Base-by-base conservation (phyloP, 2,888 invertebrate genomes). In the Dorcus hopei region DNA sequence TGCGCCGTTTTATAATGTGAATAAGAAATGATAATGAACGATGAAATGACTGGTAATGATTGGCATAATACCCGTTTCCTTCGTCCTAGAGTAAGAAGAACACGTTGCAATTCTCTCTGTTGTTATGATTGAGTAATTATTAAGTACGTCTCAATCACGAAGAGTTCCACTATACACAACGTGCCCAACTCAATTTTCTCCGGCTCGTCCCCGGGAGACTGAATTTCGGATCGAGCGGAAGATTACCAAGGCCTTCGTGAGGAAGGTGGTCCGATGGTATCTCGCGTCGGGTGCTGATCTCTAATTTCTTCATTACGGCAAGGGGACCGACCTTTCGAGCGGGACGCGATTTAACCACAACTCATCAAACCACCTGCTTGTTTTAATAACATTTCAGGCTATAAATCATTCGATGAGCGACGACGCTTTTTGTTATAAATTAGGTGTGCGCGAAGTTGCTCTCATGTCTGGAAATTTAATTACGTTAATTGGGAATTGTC, bases 81-180 rank as follows among this genome's bases (percentile, higher is more conserved):
- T 19, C 43, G 6, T 16, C 45, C 14, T 3, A 16, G 52, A 23
- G 9, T 16, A 23, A 52, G 38, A 19, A 38, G 41, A 11, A 48
- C 39, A 16, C 38, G 43, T 39, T 47, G 52, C 49, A 62, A 57
- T 61, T 62, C 49, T 43, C 38, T 43, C 38, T 49, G 41, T 52
- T 51, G 52, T 58, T 68, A 61, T 68, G 69, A 70, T 70, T 70
- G 68, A 70, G 69, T 69, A 69, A 70, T 70, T 70, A 69, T 69
- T 66, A 66, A 67, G 60, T 66, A 70, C 69, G 65, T 67, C 70
- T 70, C 70, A 70, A 70, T 70, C 70, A 70, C 67, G 68, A 64
- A 52, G 45, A 63, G 61, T 23, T 53, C 41, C 50, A 50, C 49
- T 51, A 53, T 52, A 53, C 45, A 53, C 51, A 53, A 45, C 58